Conservation (phyloP, 2,888 invertebrate genomes). For the Chrysotoxum bicinctum region DNA sequence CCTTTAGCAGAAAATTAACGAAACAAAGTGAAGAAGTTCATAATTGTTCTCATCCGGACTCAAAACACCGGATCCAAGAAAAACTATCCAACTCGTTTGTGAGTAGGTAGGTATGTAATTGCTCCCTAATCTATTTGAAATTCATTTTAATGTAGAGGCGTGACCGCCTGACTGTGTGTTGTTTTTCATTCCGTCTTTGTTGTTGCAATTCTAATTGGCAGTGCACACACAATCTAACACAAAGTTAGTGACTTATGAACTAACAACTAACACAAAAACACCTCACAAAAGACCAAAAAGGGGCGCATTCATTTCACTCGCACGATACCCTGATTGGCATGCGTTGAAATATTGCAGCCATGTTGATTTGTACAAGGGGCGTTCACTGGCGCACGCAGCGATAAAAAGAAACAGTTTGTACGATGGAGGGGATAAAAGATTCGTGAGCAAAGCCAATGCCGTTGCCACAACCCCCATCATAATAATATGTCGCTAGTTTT, state of each 20-base stretch:
- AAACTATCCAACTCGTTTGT: conserved; percentile 16
- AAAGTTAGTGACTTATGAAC: background rate
- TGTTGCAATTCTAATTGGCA: conserved; percentile 52
- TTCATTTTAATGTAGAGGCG: conserved; percentile 71
- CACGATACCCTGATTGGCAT: conserved; percentile 64
- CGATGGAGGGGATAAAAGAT: conserved; percentile 63
- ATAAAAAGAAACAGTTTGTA: conserved; percentile 32
- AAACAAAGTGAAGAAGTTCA: conserved; percentile 14
- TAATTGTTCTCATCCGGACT: conserved; percentile 64
- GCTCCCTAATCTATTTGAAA: conserved; percentile 70
- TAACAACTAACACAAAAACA: conserved; percentile 46
- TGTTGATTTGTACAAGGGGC: conserved; percentile 65
- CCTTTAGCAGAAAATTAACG: conserved; percentile 26
- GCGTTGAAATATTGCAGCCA: conserved; percentile 67
- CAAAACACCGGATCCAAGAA: conserved; percentile 35
- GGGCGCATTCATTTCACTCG: conserved; percentile 46
- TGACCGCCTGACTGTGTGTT: conserved; percentile 56
- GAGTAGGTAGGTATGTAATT: conserved; percentile 39
- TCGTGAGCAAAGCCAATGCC: conserved; percentile 44
- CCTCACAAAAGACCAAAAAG: conserved; percentile 15
- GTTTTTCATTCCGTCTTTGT: conserved; percentile 30
- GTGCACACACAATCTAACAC: conserved; percentile 19
- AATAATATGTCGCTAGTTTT: conserved; percentile 25
- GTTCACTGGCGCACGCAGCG: conserved; percentile 67
- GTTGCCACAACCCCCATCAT: conserved; percentile 39